Evolutionary conservation across 1,140 invertebrate genomes (phyloP).

Genomic region (Apis dorsata): DNA sequence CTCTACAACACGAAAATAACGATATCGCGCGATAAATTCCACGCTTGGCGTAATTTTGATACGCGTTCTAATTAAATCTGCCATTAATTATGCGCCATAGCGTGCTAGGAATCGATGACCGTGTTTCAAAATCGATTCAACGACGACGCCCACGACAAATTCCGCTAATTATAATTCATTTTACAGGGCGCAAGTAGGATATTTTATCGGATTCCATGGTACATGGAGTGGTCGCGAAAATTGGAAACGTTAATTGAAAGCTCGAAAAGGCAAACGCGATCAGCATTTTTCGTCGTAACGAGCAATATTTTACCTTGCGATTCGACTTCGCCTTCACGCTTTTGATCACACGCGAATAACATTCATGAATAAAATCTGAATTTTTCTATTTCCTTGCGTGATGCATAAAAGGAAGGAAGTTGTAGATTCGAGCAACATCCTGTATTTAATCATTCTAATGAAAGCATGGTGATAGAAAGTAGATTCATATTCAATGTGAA

Average conservation of each 20-base stretch:
- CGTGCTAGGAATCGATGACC: conserved; percentile 8
- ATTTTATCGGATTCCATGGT: not conserved
- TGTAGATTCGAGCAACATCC: not conserved
- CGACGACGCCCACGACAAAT: not conserved
- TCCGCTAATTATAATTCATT: conserved; percentile 32
- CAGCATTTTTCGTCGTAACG: conserved; percentile 33
- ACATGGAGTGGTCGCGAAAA: not conserved
- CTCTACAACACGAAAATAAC: conserved; percentile 4
- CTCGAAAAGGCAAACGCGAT: not conserved
- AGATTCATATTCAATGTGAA: too few relatives aligned
- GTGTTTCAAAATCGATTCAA: conserved; percentile 22
- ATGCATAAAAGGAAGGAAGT: not conserved
- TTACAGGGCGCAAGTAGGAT: not conserved
- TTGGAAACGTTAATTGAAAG: conserved; percentile 29
- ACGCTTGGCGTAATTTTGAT: conserved; percentile 21
- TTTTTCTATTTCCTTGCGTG: not conserved
- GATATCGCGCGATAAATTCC: conserved; percentile 22
- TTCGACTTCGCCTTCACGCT: conserved; percentile 42
- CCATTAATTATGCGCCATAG: conserved; percentile 25
- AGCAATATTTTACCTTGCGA: conserved; percentile 33
- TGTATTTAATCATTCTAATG: too few relatives aligned
- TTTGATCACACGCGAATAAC: not conserved
- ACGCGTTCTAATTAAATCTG: conserved; percentile 23
- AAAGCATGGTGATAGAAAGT: too few relatives aligned
- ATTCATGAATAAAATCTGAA: conserved; percentile 33